Evolutionary conservation across 1,140 invertebrate species (phyloP).

Genomic region (Drosophila baimaii): DNA sequence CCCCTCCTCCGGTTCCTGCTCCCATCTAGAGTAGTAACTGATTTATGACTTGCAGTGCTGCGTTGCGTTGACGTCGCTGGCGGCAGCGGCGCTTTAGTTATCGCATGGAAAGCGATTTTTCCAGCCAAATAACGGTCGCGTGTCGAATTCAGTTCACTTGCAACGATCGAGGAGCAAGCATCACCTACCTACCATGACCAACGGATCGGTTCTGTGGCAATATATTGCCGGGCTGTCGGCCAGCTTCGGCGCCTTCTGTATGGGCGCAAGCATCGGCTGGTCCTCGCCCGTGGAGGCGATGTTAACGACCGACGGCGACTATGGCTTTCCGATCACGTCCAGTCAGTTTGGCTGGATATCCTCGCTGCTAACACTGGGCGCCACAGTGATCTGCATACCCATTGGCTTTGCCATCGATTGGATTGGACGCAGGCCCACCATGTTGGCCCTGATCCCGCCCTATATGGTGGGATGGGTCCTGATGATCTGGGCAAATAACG

Average conservation of each 20-base stretch:
- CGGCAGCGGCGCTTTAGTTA: constrained; percentile 33
- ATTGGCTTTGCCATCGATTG: constrained; percentile 88
- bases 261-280: constrained; percentile 89
- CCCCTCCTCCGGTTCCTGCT: neutral
- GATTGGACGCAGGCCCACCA: constrained; percentile 88
- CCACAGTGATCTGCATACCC: constrained; percentile 86
- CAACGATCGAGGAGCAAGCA: constrained; percentile 27
- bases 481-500: constrained; percentile 87
- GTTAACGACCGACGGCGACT: constrained; percentile 79
- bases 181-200: constrained; percentile 38
- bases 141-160: constrained; percentile 51
- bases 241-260: constrained; percentile 86
- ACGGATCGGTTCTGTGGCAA: constrained; percentile 65
- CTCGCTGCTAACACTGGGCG: constrained; percentile 81
- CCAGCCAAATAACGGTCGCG: constrained; percentile 43
- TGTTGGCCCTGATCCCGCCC: constrained; percentile 87
- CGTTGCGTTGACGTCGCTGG: constrained; percentile 11
- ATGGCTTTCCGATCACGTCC: constrained; percentile 76
- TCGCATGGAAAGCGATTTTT: constrained; percentile 49
- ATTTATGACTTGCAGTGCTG: constrained; percentile 42
- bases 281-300: constrained; percentile 87
- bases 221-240: constrained; percentile 83
- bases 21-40: constrained; percentile 14
- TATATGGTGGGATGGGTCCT: constrained; percentile 89
- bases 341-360: constrained; percentile 70